Conservation (phyloP, 1,140 invertebrate genomes). For the Tetraneura akinire region DNA sequence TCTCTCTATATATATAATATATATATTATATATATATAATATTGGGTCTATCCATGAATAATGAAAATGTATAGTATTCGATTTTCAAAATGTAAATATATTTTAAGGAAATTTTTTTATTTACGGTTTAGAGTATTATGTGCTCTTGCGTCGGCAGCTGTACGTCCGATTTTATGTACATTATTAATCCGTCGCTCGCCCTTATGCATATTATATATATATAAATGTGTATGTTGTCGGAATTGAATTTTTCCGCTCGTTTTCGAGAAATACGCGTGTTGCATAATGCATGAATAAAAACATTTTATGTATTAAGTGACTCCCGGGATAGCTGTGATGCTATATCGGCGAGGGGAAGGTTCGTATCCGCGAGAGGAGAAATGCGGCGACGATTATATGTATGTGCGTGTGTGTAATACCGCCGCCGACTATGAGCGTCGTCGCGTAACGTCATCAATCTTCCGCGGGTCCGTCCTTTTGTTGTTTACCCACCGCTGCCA, state of each 20-base stretch:
- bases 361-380: neutral
- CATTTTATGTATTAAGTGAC: conserved; percentile 51
- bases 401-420: conserved; percentile 12
- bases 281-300: conserved; percentile 50
- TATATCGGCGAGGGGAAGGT: neutral
- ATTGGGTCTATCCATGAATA: too few relatives aligned
- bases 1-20: too few relatives aligned
- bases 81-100: neutral
- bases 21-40: too few relatives aligned
- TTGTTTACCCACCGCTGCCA: conserved; percentile 29
- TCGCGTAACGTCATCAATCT: conserved; percentile 41
- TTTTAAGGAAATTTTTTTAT: neutral
- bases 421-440: conserved; percentile 13
- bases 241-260: conserved; percentile 51
- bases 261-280: conserved; percentile 38
- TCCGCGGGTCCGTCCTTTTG: conserved; percentile 40
- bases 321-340: neutral
- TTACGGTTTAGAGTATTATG: neutral
- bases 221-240: neutral
- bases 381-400: conserved; percentile 23
- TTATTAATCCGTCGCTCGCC: conserved; percentile 30
- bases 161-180: conserved; percentile 2
- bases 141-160: neutral
- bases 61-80: neutral
- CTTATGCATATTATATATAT: neutral